phyloP scores from a whole-genome alignment of 2,888 invertebrate genomes.

The Amblyjoppa proteus region DNA sequence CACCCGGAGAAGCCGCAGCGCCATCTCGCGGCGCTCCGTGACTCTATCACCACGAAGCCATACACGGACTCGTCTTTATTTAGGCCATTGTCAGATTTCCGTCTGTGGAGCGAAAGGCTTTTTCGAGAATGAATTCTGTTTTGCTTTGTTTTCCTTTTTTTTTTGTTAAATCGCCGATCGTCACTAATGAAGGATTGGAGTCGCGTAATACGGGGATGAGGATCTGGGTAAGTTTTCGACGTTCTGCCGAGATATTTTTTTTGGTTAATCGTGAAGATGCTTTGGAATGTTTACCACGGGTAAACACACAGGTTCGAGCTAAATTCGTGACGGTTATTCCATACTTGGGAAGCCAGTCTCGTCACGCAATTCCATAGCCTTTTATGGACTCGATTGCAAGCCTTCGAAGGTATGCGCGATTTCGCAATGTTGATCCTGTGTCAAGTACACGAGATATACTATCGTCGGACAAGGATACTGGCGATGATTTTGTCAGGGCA shows the following conservation, averaged over 20 bases:
- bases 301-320: conserved; percentile 1
- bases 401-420: conserved; percentile 31
- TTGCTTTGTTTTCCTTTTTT: conserved; percentile 3
- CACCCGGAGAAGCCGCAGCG: conserved; percentile 57
- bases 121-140: not conserved
- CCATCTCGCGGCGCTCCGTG: conserved; percentile 57
- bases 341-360: conserved; percentile 58
- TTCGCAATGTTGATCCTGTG: conserved; percentile 61
- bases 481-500: not conserved
- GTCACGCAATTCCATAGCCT: conserved; percentile 59
- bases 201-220: not conserved
- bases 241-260: not conserved
- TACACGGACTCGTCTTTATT: conserved; percentile 66
- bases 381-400: conserved; percentile 61
- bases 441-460: conserved; percentile 40
- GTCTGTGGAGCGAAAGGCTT: conserved; percentile 23
- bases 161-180: not conserved
- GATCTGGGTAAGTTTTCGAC: not conserved
- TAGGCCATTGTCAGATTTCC: conserved; percentile 66
- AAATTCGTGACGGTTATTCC: conserved; percentile 40
- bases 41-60: conserved; percentile 40
- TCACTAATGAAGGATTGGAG: not conserved
- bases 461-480: conserved; percentile 5
- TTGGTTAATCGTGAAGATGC: not conserved
- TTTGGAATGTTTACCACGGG: not conserved